Percentiles rank a stretch among this genome's conserved stretches.
These are phyloP conservation scores for Ridgeia piscesae DNA, from an alignment of 1,140 invertebrate species.

Conservation along the genomic window DNA sequence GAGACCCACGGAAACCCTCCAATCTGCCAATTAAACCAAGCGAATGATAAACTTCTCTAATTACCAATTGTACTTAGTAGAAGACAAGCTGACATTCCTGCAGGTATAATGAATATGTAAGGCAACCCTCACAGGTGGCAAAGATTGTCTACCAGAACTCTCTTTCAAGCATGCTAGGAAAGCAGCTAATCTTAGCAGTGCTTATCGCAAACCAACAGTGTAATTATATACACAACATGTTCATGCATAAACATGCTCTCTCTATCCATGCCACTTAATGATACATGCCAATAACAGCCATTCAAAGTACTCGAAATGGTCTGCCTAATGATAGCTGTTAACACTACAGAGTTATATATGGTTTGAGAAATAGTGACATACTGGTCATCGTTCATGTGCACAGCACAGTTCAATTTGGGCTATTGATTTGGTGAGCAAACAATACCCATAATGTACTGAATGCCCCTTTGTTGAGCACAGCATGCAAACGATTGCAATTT, in stretches of 20 bases:
- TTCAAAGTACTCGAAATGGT: not conserved
- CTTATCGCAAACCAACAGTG: not conserved
- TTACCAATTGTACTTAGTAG: not conserved
- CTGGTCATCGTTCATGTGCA: not conserved
- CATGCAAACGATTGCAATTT: not conserved
- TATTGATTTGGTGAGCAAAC: not conserved
- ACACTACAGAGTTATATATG: not conserved
- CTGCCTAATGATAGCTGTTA: not conserved
- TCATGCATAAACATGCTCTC: not conserved
- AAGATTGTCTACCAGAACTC: not conserved
- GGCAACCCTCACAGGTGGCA: not conserved
- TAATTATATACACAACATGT: not conserved
- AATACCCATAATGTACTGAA: not conserved
- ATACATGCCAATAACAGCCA: not conserved
- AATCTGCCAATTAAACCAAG: not conserved
- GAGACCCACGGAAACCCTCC: not conserved
- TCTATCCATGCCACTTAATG: not conserved
- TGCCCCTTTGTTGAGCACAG: not conserved
- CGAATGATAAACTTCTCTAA: too few relatives aligned
- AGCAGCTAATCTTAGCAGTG: not conserved
- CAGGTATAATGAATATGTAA: not conserved
- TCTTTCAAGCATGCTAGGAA: not conserved
- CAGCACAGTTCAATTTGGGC: not conserved
- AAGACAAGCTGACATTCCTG: not conserved
- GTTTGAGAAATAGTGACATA: not conserved